phyloP scores from a whole-genome alignment of 2,113 vertebrate species.

The Furnarius figulus region DNA sequence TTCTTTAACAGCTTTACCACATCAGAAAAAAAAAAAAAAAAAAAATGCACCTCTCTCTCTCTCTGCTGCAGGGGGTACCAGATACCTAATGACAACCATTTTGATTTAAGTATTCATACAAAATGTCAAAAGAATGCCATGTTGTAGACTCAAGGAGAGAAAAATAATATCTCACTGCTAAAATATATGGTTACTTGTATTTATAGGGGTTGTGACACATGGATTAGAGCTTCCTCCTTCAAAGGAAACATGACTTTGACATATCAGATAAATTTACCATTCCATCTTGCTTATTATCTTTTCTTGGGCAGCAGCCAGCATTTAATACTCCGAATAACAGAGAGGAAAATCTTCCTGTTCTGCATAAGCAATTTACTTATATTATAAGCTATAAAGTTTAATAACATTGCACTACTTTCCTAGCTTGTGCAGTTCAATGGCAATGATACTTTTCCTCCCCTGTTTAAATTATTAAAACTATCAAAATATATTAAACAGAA shows the following conservation, averaged over 20 bases:
- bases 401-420: background rate
- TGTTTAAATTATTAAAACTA: constrained; percentile 10
- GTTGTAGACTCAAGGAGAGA: background rate
- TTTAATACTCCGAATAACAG: constrained; percentile 28
- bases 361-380: constrained; percentile 23
- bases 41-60: background rate
- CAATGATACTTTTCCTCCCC: background rate
- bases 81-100: background rate
- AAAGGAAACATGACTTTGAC: constrained; percentile 18
- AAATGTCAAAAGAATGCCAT: constrained; percentile 5
- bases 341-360: background rate
- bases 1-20: background rate
- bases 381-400: constrained; percentile 19
- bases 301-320: constrained; percentile 1
- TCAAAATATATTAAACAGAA: background rate
- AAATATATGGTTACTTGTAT: background rate
- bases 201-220: background rate
- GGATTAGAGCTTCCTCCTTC: background rate
- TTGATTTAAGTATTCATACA: constrained; percentile 20
- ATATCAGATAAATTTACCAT: background rate
- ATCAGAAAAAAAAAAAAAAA: background rate
- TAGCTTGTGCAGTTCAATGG: background rate
- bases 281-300: constrained; percentile 8
- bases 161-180: background rate
- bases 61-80: background rate